Evolutionary conservation across 2,888 invertebrate species (phyloP).

Genomic region (Epinotia nisella): DNA sequence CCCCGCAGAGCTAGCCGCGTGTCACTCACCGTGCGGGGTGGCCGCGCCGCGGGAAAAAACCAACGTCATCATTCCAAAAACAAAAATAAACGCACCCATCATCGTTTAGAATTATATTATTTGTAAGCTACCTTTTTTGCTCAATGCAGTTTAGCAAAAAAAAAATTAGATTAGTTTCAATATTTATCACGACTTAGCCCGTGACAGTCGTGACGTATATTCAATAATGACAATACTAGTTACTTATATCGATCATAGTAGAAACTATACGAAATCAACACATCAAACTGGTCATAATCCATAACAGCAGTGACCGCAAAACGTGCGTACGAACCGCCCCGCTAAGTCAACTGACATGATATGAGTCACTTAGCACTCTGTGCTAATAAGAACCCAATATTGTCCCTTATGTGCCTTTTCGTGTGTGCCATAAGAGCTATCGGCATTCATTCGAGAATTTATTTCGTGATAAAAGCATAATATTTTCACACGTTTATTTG

Average conservation of each 20-base stretch:
- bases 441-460: slow-evolving; percentile 12
- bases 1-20: slow-evolving; percentile 67
- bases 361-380: slow-evolving; percentile 50
- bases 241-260: slow-evolving; percentile 60
- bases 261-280: slow-evolving; percentile 63
- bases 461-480: slow-evolving; percentile 14
- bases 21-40: slow-evolving; percentile 69
- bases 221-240: slow-evolving; percentile 58
- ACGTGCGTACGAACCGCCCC: slow-evolving; percentile 58
- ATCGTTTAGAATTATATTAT: slow-evolving; percentile 35
- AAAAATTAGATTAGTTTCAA: not conserved
- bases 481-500: slow-evolving; percentile 30
- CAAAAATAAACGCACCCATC: slow-evolving; percentile 41
- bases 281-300: slow-evolving; percentile 55
- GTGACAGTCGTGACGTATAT: slow-evolving; percentile 24
- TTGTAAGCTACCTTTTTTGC: slow-evolving; percentile 20
- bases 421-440: slow-evolving; percentile 30
- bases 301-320: slow-evolving; percentile 59
- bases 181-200: slow-evolving; percentile 16
- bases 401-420: slow-evolving; percentile 27
- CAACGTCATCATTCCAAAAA: slow-evolving; percentile 43
- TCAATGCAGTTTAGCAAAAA: slow-evolving; percentile 12
- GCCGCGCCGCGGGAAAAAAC: slow-evolving; percentile 45
- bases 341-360: slow-evolving; percentile 51
- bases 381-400: slow-evolving; percentile 42